Evolutionary conservation across 2,888 invertebrate species (phyloP), one percentile per base, ranked within the genome.

Genomic region (Nomada flava): DNA sequence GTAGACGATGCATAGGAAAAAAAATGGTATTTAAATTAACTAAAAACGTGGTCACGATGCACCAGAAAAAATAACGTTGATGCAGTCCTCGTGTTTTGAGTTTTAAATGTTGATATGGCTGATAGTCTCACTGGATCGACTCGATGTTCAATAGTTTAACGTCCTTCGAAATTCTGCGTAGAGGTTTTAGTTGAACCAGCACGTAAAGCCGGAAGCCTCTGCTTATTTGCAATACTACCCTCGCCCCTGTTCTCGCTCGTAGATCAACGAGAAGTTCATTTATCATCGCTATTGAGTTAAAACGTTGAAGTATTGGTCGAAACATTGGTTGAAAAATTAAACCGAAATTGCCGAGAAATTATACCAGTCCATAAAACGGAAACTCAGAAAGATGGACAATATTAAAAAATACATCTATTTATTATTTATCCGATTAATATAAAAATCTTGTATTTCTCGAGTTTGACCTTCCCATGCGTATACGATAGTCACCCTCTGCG

Each of bases 181-280:
- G 44, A 15, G 67, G 53, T 67, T 69, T 26, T 53, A 26, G 23
- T 59, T 70, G 60, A 70, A 68, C 70, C 68, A 63, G 57, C 59
- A 67, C 36, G 50, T 20, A 68, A 55, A 63, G 59, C 79, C 65
- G 47, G 69, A 55, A 69, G 44, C 29, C 26, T 47, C n/a, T 57
- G 63, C 65, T 71, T 82, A 67, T 82, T 82, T 76, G 57, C 55
- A 57, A 55, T 15, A 44, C 18, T 11, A 11, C 20, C 60, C 26
- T 4, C 18, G 3, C 47, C 29, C 11, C 9, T 20, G n/a, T 60
- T 44, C 20, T 26, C 26, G 55, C 15, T n/a, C 62, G 47, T 52
- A 47, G 57, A 42, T 50, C 53, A 44, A 26, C 60, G 42, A 20
- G 20, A 9, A 70, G 60, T 74, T 69, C 59, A 44, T 69, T 74